These are phyloP conservation scores for Acanthopagrus latus DNA, from an alignment of 2,797 vertebrate genomes.

Conservation along the genomic window DNA sequence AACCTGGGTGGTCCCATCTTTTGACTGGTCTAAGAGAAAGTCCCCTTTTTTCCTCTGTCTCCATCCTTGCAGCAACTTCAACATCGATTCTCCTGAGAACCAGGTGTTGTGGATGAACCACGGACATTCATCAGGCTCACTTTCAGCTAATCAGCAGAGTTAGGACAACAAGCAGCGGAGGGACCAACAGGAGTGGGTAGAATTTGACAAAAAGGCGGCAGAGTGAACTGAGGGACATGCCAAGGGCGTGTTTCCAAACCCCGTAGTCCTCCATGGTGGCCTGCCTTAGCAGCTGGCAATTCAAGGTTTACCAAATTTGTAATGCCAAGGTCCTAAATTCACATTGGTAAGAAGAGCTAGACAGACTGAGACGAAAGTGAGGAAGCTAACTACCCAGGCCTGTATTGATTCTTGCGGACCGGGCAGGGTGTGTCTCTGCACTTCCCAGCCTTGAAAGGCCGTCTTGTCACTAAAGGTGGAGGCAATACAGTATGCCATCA, in stretches of 20 bases:
- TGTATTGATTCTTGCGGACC: conserved; percentile 80
- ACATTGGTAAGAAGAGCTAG: conserved; percentile 60
- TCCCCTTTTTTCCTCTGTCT: conserved; percentile 75
- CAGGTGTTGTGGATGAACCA: conserved; percentile 81
- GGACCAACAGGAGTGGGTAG: conserved; percentile 50
- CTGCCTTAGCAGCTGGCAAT: conserved; percentile 78
- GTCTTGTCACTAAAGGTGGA: conserved; percentile 86
- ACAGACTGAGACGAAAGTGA: conserved; percentile 62
- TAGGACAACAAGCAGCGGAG: conserved; percentile 66
- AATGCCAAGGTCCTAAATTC: conserved; percentile 69
- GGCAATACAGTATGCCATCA: conserved; percentile 81
- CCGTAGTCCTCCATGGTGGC: conserved; percentile 77
- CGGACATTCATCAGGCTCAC: conserved; percentile 83
- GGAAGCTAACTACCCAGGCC: conserved; percentile 68
- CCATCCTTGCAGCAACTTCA: conserved; percentile 65
- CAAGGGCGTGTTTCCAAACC: conserved; percentile 75
- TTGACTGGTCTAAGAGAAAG: conserved; percentile 65
- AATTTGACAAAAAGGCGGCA: conserved; percentile 69
- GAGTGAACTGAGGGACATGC: conserved; percentile 62
- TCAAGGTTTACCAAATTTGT: conserved; percentile 75
- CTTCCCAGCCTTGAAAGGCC: conserved; percentile 84
- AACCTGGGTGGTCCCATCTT: conserved; percentile 83
- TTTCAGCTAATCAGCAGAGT: conserved; percentile 79
- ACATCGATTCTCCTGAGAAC: conserved; percentile 68
- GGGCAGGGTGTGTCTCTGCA: conserved; percentile 79